These are phyloP conservation scores for Amazona ochrocephala DNA, from an alignment of 2,797 vertebrate species.

Conservation along the genomic window DNA sequence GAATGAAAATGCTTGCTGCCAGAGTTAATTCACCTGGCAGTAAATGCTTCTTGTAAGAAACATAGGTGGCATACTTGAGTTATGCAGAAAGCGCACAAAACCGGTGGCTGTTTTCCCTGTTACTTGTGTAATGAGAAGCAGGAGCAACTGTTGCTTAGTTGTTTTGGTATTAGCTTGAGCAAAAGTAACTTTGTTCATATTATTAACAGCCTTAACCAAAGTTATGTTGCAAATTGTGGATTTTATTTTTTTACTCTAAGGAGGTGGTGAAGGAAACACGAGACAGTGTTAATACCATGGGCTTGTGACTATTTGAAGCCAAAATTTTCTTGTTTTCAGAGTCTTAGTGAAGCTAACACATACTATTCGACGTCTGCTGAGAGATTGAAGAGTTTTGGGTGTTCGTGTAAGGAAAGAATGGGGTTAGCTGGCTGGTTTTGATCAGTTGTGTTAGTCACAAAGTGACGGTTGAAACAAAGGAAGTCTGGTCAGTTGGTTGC, in stretches of 20 bases:
- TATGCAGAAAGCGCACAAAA: neutral
- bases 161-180: neutral
- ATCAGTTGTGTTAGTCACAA: neutral
- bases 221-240: neutral
- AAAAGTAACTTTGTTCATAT: neutral
- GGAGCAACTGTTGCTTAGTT: neutral
- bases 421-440: neutral
- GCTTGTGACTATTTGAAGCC: neutral
- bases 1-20: neutral
- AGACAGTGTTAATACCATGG: neutral
- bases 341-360: neutral
- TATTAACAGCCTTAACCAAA: neutral
- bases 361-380: neutral
- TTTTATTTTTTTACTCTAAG: neutral
- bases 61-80: neutral
- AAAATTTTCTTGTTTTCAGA: neutral
- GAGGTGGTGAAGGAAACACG: neutral
- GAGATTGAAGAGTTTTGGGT: neutral
- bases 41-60: neutral
- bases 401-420: neutral
- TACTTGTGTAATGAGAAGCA: neutral
- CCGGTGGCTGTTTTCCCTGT: neutral
- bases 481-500: neutral
- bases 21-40: neutral
- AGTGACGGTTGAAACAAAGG: neutral